Evolutionary conservation across 2,113 vertebrate genomes (phyloP).

Genomic region (Gorsachius goisagi): DNA sequence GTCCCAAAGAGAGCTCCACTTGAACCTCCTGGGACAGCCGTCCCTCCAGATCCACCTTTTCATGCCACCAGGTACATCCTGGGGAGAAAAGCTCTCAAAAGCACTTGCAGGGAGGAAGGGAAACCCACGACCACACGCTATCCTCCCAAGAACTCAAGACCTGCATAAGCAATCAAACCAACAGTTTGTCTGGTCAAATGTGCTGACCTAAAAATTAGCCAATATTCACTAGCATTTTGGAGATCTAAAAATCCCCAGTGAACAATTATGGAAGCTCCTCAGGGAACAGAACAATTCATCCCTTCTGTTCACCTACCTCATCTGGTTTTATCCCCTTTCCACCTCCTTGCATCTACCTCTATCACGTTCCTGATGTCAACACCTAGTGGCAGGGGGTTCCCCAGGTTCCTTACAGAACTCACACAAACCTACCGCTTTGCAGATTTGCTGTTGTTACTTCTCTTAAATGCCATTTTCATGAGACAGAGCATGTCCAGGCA

Average conservation of each 20-base stretch:
- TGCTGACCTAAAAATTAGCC: neutral
- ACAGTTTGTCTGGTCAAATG: neutral
- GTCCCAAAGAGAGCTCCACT: neutral
- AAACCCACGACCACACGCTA: neutral
- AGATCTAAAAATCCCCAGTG: neutral
- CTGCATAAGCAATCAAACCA: neutral
- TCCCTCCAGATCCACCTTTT: neutral
- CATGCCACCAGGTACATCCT: neutral
- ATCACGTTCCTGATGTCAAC: neutral
- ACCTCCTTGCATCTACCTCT: neutral
- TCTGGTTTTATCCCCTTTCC: neutral
- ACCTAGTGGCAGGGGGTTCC: neutral
- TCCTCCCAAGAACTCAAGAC: neutral
- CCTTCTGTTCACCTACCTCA: neutral
- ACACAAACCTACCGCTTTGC: neutral
- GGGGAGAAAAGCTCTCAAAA: neutral
- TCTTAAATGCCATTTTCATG: neutral
- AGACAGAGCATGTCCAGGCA: neutral
- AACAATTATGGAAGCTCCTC: neutral
- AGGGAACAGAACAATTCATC: neutral
- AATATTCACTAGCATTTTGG: neutral
- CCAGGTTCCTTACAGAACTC: neutral
- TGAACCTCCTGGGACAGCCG: neutral
- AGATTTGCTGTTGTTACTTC: neutral
- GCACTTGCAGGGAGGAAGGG: neutral